These are phyloP conservation scores for Synergus itoensis DNA, from an alignment of 2,888 invertebrate genomes.

Conservation along the genomic window DNA sequence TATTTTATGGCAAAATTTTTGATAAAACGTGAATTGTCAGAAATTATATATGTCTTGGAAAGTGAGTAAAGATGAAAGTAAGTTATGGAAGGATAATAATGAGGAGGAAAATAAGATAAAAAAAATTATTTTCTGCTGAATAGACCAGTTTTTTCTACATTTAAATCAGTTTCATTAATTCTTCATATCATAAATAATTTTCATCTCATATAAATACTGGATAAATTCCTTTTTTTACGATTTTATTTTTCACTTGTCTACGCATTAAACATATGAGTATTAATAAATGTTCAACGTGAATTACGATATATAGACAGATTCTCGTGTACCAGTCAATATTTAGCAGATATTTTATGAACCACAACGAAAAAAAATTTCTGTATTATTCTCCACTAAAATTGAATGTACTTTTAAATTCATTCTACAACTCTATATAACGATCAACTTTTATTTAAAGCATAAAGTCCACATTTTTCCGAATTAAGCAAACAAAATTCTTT, in stretches of 20 bases:
- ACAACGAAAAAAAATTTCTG: background rate
- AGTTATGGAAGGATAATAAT: background rate
- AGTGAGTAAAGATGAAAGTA: background rate
- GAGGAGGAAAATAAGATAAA: too few relatives aligned
- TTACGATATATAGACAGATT: background rate
- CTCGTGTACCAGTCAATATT: background rate
- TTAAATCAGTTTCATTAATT: background rate
- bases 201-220: background rate
- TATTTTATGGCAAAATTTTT: too few relatives aligned
- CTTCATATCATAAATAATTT: background rate
- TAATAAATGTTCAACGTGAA: slow-evolving; percentile 10
- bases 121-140: too few relatives aligned
- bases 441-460: too few relatives aligned
- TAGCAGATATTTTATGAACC: background rate
- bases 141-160: too few relatives aligned
- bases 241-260: slow-evolving; percentile 17
- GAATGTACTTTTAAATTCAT: background rate
- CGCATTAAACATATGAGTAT: slow-evolving; percentile 15
- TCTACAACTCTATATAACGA: background rate
- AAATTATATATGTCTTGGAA: background rate
- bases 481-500: background rate
- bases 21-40: background rate
- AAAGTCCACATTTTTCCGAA: too few relatives aligned
- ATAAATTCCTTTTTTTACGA: background rate
- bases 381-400: background rate